Evolutionary conservation across 1,140 invertebrate genomes (phyloP).

Genomic region (Drosophila persimilis): DNA sequence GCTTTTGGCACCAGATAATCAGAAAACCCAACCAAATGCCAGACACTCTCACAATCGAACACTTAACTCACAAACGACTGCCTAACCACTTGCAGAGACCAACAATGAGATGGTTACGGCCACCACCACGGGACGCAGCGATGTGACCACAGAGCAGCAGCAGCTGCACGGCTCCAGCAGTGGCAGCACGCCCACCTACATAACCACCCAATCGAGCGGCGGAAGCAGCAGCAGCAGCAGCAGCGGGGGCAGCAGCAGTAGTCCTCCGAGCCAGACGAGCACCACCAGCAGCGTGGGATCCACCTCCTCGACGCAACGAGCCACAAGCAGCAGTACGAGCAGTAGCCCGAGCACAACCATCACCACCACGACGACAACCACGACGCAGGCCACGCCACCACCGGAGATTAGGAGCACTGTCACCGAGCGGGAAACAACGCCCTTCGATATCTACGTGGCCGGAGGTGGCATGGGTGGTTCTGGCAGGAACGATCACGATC

Average conservation of each 20-base stretch:
- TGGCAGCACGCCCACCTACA: conserved; percentile 55
- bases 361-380: conserved; percentile 63
- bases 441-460: conserved; percentile 57
- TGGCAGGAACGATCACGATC: conserved; percentile 56
- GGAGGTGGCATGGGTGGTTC: conserved; percentile 41
- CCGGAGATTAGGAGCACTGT: conserved; percentile 67
- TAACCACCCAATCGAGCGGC: conserved; percentile 59
- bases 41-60: conserved; percentile 20
- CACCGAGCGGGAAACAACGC: conserved; percentile 72
- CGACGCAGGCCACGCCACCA: conserved; percentile 62
- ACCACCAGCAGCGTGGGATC: conserved; percentile 41
- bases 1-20: neutral
- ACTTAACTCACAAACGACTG: conserved; percentile 60
- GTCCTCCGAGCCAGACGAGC: conserved; percentile 42
- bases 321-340: conserved; percentile 51
- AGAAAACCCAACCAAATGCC: neutral
- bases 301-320: conserved; percentile 57
- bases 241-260: conserved; percentile 22
- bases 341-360: conserved; percentile 45
- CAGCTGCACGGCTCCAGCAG: conserved; percentile 44
- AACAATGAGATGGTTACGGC: conserved; percentile 71
- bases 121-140: conserved; percentile 73
- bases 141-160: conserved; percentile 72
- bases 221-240: conserved; percentile 27
- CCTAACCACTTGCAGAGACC: conserved; percentile 61